phyloP scores from a whole-genome alignment of 2,888 invertebrate genomes.

The Agriotes lineatus region DNA sequence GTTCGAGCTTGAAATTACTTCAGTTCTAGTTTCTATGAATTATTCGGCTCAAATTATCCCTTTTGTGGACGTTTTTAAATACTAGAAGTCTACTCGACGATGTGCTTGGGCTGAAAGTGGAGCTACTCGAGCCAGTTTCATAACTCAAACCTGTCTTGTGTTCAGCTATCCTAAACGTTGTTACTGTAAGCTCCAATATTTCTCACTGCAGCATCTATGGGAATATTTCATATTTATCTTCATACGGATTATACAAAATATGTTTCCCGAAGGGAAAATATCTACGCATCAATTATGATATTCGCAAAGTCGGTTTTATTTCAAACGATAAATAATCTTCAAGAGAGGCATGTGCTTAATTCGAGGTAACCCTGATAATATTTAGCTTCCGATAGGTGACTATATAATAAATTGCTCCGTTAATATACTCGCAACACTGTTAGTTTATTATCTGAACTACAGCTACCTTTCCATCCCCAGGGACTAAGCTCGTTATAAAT shows the following conservation, averaged over 20 bases:
- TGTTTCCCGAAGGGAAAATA: slow-evolving; percentile 17
- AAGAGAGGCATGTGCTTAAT: not conserved
- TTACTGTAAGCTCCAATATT: not conserved
- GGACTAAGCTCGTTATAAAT: too few relatives aligned
- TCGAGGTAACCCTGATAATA: not conserved
- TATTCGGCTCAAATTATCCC: slow-evolving; percentile 26
- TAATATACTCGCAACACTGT: too few relatives aligned
- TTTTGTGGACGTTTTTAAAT: slow-evolving; percentile 26
- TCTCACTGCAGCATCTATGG: not conserved
- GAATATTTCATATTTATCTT: slow-evolving; percentile 27
- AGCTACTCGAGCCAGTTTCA: not conserved
- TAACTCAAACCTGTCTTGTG: not conserved
- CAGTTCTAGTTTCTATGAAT: slow-evolving; percentile 38
- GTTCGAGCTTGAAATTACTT: slow-evolving; percentile 45
- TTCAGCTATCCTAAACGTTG: not conserved
- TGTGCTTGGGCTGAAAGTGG: not conserved
- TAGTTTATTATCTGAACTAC: too few relatives aligned
- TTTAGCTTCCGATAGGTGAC: not conserved
- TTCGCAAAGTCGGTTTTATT: slow-evolving; percentile 20
- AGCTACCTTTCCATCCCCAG: too few relatives aligned
- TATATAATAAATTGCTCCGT: not conserved
- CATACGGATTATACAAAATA: slow-evolving; percentile 6
- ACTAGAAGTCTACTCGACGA: not conserved
- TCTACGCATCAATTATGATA: slow-evolving; percentile 23
- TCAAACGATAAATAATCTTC: slow-evolving; percentile 7